A percentile compares a stretch with the other conserved stretches of the same genome.
Conservation (phyloP, 2,888 invertebrate genomes). For the Drosophila aldrichi region DNA sequence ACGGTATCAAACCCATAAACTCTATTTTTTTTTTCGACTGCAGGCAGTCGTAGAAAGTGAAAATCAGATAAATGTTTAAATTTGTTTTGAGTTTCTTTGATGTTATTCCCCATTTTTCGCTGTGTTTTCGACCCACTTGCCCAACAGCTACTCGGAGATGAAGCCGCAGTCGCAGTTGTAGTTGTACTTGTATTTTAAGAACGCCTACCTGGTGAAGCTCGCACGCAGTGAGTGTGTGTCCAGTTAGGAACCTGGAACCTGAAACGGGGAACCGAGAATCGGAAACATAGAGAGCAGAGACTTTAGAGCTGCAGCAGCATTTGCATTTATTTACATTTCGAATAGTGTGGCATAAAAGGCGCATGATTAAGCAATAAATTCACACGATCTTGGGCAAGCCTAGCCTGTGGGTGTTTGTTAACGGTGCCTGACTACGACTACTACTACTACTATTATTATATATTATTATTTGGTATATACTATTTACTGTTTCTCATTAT, state of each 20-base stretch:
- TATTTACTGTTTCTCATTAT: slow-evolving; percentile 23
- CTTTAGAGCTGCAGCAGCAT: slow-evolving; percentile 25
- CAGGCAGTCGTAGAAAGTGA: not conserved
- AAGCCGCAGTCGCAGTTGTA: not conserved
- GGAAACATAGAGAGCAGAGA: slow-evolving; percentile 5
- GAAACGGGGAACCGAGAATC: not conserved
- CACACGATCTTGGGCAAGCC: slow-evolving; percentile 53
- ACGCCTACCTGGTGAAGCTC: slow-evolving; percentile 46
- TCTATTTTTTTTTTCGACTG: no score
- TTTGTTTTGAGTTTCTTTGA: not conserved
- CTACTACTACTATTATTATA: not conserved
- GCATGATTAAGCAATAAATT: slow-evolving; percentile 76
- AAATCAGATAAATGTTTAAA: not conserved
- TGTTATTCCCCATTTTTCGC: slow-evolving; percentile 4
- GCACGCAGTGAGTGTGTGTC: slow-evolving; percentile 18
- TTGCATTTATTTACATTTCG: slow-evolving; percentile 64
- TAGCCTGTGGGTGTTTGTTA: slow-evolving; percentile 43
- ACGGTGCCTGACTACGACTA: slow-evolving; percentile 34
- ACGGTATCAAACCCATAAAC: no score
- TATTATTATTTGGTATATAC: slow-evolving; percentile 11
- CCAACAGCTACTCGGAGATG: slow-evolving; percentile 8
- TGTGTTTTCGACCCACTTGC: slow-evolving; percentile 54
- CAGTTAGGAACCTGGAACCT: slow-evolving; percentile 48
- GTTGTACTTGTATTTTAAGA: slow-evolving; percentile 5
- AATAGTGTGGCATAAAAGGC: slow-evolving; percentile 46